Conservation (phyloP, 2,797 vertebrate species). For the Nyctalus aviator region DNA sequence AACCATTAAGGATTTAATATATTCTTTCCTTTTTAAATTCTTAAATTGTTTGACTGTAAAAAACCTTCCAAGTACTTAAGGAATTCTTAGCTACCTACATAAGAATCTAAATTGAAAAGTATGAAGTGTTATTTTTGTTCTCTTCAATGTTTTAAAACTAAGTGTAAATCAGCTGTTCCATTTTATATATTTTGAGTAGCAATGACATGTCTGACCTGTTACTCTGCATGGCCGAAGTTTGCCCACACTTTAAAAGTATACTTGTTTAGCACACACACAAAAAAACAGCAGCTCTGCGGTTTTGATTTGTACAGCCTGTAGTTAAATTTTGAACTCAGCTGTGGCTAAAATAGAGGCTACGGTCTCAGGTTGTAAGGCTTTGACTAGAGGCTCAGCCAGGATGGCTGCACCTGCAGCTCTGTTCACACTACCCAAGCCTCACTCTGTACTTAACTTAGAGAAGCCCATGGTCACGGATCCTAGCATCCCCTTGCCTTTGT, state of each 20-base stretch:
- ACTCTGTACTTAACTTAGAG: background rate
- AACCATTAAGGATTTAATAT: conserved; percentile 5
- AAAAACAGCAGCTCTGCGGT: background rate
- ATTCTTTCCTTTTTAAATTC: conserved; percentile 29
- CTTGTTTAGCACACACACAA: background rate
- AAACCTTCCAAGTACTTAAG: conserved; percentile 1
- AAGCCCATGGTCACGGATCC: background rate
- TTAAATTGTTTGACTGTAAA: conserved; percentile 1
- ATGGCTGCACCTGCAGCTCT: background rate
- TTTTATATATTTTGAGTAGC: conserved; percentile 26
- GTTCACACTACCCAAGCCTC: background rate
- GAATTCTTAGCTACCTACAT: conserved; percentile 23
- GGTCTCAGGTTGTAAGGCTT: background rate
- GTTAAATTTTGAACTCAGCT: conserved; percentile 39
- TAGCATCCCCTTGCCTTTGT: background rate
- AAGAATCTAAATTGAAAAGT: conserved; percentile 53
- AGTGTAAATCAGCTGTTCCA: background rate
- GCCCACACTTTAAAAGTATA: background rate
- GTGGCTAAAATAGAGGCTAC: background rate
- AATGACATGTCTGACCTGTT: conserved; percentile 24
- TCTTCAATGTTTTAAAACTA: conserved; percentile 47
- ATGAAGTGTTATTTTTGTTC: conserved; percentile 21
- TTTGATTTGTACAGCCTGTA: background rate
- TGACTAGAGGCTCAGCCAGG: background rate
- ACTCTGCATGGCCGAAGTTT: background rate